A percentile compares a stretch with the other conserved stretches of the same genome.
phyloP scores from a whole-genome alignment of 2,888 invertebrate species.

The Andrena flavipes region DNA sequence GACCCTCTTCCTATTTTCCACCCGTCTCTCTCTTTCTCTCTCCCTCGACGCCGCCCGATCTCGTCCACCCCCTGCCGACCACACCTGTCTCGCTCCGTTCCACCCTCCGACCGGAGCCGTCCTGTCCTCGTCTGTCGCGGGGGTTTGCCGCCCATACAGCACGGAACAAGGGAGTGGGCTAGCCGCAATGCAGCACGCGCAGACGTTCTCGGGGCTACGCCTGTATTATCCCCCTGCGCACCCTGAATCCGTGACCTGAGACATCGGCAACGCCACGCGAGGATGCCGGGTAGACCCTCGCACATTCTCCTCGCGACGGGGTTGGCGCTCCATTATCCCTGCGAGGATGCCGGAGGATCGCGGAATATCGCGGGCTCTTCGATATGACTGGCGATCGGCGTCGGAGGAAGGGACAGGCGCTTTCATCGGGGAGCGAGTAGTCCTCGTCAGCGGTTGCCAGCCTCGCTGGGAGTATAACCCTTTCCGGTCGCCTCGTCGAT shows the following conservation, averaged over 20 bases:
- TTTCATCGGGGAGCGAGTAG: too few species aligned
- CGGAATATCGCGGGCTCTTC: too few species aligned
- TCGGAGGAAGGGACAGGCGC: too few species aligned
- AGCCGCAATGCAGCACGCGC: constrained; percentile 82
- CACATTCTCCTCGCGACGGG: background rate
- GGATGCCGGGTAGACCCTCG: constrained; percentile 21
- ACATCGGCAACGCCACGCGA: constrained; percentile 53
- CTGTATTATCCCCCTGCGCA: constrained; percentile 72
- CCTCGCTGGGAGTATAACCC: too few species aligned
- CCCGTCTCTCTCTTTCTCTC: background rate
- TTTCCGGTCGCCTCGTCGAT: too few species aligned
- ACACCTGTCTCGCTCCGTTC: background rate
- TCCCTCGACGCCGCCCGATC: background rate
- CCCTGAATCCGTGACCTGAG: constrained; percentile 69
- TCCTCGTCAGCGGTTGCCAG: too few species aligned
- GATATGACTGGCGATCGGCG: too few species aligned
- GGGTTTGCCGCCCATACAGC: constrained; percentile 37
- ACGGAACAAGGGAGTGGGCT: constrained; percentile 66
- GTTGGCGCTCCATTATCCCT: constrained; percentile 7
- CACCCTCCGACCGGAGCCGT: background rate
- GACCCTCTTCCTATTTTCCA: background rate
- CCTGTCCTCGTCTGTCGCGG: constrained; percentile 11
- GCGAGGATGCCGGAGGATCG: too few species aligned
- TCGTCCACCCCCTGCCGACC: background rate
- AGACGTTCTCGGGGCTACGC: constrained; percentile 77